Percentiles rank a stretch among this genome's conserved stretches.
phyloP scores from a whole-genome alignment of 2,888 invertebrate species.

The Alentia gelatinosa region DNA sequence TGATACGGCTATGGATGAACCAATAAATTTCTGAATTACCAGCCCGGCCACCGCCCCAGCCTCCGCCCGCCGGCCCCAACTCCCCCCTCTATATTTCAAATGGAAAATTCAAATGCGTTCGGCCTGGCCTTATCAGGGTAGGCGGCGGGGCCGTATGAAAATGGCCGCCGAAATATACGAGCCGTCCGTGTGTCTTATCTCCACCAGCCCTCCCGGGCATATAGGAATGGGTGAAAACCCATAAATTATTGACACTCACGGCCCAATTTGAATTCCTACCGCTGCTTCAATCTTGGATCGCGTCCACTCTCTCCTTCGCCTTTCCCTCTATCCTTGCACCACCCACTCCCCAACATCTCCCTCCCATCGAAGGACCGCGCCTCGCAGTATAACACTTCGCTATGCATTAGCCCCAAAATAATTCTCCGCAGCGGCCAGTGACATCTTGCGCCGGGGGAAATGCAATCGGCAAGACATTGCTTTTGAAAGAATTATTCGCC shows the following conservation, averaged over 20 bases:
- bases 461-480: constrained; percentile 53
- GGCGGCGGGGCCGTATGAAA: constrained; percentile 38
- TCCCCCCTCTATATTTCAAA: constrained; percentile 48
- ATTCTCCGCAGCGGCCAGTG: constrained; percentile 23
- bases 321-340: background rate
- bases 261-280: constrained; percentile 53
- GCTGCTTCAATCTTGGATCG: constrained; percentile 39
- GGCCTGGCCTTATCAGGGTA: background rate
- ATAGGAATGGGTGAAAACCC: constrained; percentile 53
- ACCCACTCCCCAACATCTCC: background rate
- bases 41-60: background rate
- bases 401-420: constrained; percentile 46
- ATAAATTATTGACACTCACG: constrained; percentile 53
- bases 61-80: background rate
- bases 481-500: constrained; percentile 52
- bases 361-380: background rate
- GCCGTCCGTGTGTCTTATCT: constrained; percentile 28
- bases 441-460: constrained; percentile 49
- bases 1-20: constrained; percentile 53
- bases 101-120: constrained; percentile 50
- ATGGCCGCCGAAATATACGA: constrained; percentile 40
- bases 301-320: background rate
- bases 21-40: constrained; percentile 54
- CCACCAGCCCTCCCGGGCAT: constrained; percentile 13
- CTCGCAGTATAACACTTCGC: constrained; percentile 47